Base-by-base conservation (phyloP, 1,140 invertebrate genomes). In the Philopotamus ludificatus region DNA sequence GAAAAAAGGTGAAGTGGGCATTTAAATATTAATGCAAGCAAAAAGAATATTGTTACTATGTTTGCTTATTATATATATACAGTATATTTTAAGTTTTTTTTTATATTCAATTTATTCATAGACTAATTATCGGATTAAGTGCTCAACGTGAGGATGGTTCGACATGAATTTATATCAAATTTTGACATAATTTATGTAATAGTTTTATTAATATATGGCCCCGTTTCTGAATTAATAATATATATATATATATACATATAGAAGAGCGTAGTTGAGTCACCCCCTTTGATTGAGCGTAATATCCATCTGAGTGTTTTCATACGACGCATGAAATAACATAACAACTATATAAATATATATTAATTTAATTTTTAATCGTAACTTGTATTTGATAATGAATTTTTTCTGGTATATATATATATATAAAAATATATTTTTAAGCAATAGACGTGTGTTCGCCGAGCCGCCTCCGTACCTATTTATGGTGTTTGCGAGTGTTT, bases 21-120 rank as follows among this genome's bases (percentile, higher is more conserved):
- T 65, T 68, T 67, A 67, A 39, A 45, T 45, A 18, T 45, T 4
- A 16, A 45, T 8, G 21, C 15, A 23, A 51, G 9, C 22, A 7
- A 51, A 22, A 51, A 10, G 23, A n/a, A n/a, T n/a, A 8, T 51
- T 51, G 21, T 21, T 26, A 58, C 41, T 22, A 26, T 47, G 45
- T 65, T 66, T 58, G 61, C 55, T 68, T 63, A 67, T 67, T 67
- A 60, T 62, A 58, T 42, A 42, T 51, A 22, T 53, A 59, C 20
- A 53, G 34, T 20, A 47, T 12, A 66, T 42, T 69, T 68, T 68
- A 66, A 66, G 60, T 70, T 70, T 53, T 70, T n/a, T 63, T 70
- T 63, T 70, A 60, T 64, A 66, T 54, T 66, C 51, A 66, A 64
- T 70, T 66, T 65, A 70, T 66, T 70, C 26, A 55, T 69, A 69